Conservation (phyloP, 2,888 invertebrate species). For the Folsomia candida region DNA sequence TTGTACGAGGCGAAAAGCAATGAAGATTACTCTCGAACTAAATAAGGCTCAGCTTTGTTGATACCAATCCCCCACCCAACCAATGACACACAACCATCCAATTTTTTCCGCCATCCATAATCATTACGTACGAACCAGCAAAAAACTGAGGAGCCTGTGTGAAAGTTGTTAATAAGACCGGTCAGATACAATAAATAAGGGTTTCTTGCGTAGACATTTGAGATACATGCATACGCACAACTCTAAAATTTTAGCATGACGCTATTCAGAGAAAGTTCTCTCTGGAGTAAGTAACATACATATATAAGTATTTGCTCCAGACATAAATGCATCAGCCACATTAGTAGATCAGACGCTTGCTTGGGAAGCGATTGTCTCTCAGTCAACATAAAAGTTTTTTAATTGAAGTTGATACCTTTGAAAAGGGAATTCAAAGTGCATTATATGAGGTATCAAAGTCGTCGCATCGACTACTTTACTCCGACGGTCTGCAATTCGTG, state of each 20-base stretch:
- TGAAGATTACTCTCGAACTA: not conserved
- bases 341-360: too few relatives aligned
- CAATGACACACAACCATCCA: not conserved
- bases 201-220: too few relatives aligned
- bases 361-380: not conserved
- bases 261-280: too few relatives aligned
- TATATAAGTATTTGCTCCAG: not conserved
- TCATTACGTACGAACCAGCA: not conserved
- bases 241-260: too few relatives aligned
- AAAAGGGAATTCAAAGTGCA: not conserved
- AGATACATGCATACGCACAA: too few relatives aligned
- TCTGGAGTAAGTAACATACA: too few relatives aligned
- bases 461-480: too few relatives aligned
- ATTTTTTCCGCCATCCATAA: conserved; percentile 8
- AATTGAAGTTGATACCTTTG: not conserved
- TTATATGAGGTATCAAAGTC: too few relatives aligned
- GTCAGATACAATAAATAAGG: too few relatives aligned
- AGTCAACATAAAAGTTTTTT: not conserved
- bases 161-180: too few relatives aligned
- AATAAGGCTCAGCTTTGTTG: not conserved
- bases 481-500: too few relatives aligned
- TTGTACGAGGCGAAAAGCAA: not conserved
- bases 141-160: too few relatives aligned
- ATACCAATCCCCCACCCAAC: not conserved
- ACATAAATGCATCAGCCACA: not conserved